Evolutionary conservation across 2,113 vertebrate genomes (phyloP).

Genomic region (Leucopsar rothschildi): DNA sequence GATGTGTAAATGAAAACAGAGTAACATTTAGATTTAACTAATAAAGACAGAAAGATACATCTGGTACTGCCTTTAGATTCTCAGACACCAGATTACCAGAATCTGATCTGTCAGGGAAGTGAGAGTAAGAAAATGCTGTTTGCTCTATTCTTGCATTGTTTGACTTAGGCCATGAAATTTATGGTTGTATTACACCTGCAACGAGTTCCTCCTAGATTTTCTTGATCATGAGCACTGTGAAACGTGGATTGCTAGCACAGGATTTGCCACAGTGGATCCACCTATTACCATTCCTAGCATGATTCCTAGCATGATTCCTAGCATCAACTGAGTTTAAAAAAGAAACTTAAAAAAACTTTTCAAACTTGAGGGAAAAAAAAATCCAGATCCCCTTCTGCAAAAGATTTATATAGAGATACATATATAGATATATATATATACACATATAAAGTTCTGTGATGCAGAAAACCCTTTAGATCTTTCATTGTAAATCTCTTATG

Average conservation of each 20-base stretch:
- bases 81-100: not conserved
- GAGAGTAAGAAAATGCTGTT: not conserved
- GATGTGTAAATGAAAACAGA: not conserved
- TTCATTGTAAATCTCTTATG: not conserved
- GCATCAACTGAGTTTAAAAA: not conserved
- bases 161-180: not conserved
- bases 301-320: not conserved
- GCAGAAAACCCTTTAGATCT: not conserved
- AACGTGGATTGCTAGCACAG: not conserved
- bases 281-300: not conserved
- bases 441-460: not conserved
- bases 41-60: not conserved
- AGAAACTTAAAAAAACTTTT: not conserved
- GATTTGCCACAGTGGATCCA: not conserved
- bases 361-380: not conserved
- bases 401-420: not conserved
- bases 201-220: slow-evolving; percentile 3
- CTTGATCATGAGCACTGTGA: not conserved
- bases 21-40: not conserved
- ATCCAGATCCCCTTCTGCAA: not conserved
- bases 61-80: not conserved
- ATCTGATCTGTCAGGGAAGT: not conserved
- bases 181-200: not conserved
- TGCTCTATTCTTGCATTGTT: not conserved
- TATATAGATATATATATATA: too few species aligned